Percentiles rank a stretch among this genome's conserved stretches.
Conservation (phyloP, 2,113 vertebrate genomes). For the Hypanus sabinus region DNA sequence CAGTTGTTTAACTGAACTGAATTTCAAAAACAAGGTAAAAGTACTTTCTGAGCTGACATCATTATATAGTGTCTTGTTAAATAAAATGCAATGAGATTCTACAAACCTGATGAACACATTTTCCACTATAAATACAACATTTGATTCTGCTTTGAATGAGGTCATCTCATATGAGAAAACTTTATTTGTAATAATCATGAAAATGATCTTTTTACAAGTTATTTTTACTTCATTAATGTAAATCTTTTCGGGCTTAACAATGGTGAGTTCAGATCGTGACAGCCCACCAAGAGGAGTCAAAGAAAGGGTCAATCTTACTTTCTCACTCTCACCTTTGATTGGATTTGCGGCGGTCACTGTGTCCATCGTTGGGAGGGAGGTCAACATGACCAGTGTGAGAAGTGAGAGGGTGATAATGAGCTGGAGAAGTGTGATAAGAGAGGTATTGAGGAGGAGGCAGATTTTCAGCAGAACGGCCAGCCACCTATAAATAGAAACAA, state of each 20-base stretch:
- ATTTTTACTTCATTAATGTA: neutral
- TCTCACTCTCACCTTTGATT: slow-evolving; percentile 41
- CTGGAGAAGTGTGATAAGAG: fast-evolving
- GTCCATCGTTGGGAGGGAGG: slow-evolving; percentile 49
- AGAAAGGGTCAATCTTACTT: neutral
- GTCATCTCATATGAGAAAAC: neutral
- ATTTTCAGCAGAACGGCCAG: neutral
- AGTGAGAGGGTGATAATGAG: slow-evolving; percentile 36
- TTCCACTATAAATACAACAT: neutral
- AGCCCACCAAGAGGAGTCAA: neutral
- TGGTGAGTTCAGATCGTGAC: neutral
- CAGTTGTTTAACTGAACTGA: neutral
- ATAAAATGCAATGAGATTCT: neutral
- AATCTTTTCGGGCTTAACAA: neutral
- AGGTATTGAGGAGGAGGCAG: neutral
- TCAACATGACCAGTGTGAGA: slow-evolving; percentile 48
- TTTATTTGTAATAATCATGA: neutral
- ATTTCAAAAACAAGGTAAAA: neutral
- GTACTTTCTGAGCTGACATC: neutral
- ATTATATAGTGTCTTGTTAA: neutral
- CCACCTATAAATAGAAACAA: slow-evolving; percentile 46
- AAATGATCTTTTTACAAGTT: neutral
- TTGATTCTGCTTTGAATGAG: neutral
- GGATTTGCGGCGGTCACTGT: neutral
- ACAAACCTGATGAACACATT: neutral